These are phyloP conservation scores for Orthonyx spaldingii DNA, from an alignment of 2,113 vertebrate species.

Conservation along the genomic window DNA sequence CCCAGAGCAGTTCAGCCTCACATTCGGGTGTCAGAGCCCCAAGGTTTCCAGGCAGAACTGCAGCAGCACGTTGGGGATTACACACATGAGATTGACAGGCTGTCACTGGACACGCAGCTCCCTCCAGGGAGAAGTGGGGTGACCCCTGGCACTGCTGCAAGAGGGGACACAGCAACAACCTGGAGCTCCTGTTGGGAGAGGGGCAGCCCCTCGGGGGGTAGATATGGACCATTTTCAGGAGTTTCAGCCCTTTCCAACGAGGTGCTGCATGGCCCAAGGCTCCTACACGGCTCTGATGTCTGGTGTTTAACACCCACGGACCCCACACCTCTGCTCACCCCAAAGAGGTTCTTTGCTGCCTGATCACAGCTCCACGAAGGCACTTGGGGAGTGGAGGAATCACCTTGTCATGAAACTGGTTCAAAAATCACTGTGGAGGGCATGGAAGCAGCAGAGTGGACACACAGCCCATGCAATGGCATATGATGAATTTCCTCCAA, in stretches of 20 bases:
- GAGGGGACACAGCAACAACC: not conserved
- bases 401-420: not conserved
- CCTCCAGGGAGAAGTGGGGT: not conserved
- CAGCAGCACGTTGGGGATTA: not conserved
- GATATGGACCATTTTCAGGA: rapidly evolving
- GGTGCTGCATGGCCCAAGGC: not conserved
- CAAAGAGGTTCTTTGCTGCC: not conserved
- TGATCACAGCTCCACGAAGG: rapidly evolving
- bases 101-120: rapidly evolving
- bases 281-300: rapidly evolving
- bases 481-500: not conserved
- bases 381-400: not conserved
- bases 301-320: rapidly evolving
- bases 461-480: not conserved
- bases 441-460: not conserved
- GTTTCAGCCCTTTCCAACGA: not conserved
- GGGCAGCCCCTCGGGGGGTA: not conserved
- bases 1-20: not conserved
- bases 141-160: not conserved
- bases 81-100: rapidly evolving
- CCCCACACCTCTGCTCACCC: not conserved
- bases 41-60: not conserved
- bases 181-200: not conserved
- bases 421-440: not conserved
- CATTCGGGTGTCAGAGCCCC: not conserved